phyloP scores from a whole-genome alignment of 2,888 invertebrate species.

The Cheilosia scutellata region DNA sequence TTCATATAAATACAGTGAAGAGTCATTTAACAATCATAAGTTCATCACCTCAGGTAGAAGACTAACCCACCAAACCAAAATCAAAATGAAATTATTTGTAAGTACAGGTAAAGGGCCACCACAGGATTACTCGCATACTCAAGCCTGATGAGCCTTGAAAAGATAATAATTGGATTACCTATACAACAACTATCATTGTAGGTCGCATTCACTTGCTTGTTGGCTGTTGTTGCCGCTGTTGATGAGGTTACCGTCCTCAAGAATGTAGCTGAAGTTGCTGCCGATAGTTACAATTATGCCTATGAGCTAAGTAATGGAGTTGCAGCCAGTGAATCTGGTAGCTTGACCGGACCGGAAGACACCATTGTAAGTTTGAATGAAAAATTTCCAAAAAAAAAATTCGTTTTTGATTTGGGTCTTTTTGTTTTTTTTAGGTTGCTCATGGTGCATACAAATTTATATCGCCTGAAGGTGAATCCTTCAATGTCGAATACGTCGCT shows the following conservation, averaged over 20 bases:
- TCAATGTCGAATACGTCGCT: not conserved
- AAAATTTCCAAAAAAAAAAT: not conserved
- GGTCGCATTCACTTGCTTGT: conserved; percentile 77
- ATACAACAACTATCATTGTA: not conserved
- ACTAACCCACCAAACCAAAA: not conserved
- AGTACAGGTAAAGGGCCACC: not conserved
- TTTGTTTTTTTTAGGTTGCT: not conserved
- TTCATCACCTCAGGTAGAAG: not conserved
- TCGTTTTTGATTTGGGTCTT: not conserved
- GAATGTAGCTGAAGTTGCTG: not conserved
- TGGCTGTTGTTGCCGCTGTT: not conserved
- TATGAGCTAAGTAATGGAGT: not conserved
- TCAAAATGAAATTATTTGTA: not conserved
- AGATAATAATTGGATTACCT: not conserved
- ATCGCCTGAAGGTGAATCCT: not conserved
- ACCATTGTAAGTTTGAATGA: not conserved
- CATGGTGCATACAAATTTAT: not conserved
- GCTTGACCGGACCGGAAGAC: not conserved
- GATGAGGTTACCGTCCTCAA: not conserved
- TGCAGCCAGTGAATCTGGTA: not conserved
- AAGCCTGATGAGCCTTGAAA: too few species aligned
- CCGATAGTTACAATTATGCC: not conserved
- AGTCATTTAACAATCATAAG: not conserved
- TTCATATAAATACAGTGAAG: not conserved
- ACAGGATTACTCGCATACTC: not conserved